Percentiles rank a stretch among this genome's conserved stretches.
These are phyloP conservation scores for Busseola fusca DNA, from an alignment of 2,888 invertebrate genomes.

Conservation along the genomic window DNA sequence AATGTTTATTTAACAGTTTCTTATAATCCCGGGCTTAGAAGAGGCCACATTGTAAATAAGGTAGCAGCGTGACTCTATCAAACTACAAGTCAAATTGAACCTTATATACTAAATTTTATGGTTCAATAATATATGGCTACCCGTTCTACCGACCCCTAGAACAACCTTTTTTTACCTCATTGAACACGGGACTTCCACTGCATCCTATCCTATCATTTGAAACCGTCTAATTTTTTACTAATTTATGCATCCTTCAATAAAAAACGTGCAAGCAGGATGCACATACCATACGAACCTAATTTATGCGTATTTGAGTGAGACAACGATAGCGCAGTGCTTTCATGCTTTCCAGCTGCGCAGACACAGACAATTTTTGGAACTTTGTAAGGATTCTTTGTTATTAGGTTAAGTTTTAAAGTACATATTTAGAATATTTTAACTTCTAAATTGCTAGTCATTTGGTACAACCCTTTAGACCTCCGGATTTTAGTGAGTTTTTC, in stretches of 20 bases:
- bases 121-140: neutral
- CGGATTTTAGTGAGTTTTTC: neutral
- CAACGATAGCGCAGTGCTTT: conserved; percentile 28
- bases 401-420: neutral
- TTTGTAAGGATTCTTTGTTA: conserved; percentile 43
- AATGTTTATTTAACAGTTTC: conserved; percentile 33
- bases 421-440: no score
- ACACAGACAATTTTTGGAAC: conserved; percentile 35
- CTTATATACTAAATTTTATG: rapidly evolving
- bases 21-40: conserved; percentile 2
- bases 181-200: conserved; percentile 38
- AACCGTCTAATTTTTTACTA: conserved; percentile 63
- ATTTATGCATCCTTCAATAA: conserved; percentile 66
- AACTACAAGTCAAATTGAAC: conserved; percentile 13
- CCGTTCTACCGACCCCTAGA: conserved; percentile 22
- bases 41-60: neutral
- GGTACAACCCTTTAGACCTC: neutral
- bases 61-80: neutral
- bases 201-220: conserved; percentile 59
- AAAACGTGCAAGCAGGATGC: conserved; percentile 69
- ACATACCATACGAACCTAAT: conserved; percentile 57
- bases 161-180: conserved; percentile 21
- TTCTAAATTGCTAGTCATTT: neutral
- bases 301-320: conserved; percentile 68
- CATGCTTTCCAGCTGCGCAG: conserved; percentile 60